Percentiles rank a stretch among this genome's conserved stretches.
Evolutionary conservation across 2,113 vertebrate genomes (phyloP).

Genomic region (Furnarius figulus): DNA sequence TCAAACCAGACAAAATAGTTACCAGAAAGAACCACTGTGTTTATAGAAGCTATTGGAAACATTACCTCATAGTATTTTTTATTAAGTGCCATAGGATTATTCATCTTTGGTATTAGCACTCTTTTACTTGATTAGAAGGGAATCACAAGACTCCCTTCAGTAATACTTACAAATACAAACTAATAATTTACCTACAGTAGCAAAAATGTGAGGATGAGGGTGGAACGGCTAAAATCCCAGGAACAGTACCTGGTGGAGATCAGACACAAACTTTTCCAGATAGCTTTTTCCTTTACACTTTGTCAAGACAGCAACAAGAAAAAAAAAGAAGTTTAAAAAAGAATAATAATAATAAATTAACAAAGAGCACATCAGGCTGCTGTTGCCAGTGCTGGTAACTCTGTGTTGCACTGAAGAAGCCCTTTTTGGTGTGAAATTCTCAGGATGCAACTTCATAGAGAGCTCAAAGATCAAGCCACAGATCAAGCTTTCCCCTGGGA

Average conservation of each 20-base stretch:
- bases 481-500: background rate
- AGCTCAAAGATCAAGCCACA: background rate
- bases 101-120: background rate
- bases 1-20: slow-evolving; percentile 21
- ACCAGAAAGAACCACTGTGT: background rate
- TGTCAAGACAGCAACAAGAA: background rate
- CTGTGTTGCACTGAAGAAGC: rapidly evolving
- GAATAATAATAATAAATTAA: background rate
- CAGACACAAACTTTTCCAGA: background rate
- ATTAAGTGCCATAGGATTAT: background rate
- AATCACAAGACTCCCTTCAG: background rate
- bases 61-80: background rate
- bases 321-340: no score
- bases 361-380: background rate
- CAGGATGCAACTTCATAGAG: background rate
- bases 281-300: background rate
- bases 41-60: background rate
- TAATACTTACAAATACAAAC: background rate
- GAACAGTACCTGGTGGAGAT: background rate
- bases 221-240: background rate
- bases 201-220: background rate
- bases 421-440: background rate
- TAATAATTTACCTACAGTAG: background rate
- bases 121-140: background rate
- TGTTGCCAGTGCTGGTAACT: background rate